Percentiles rank a stretch among this genome's conserved stretches.
phyloP scores from a whole-genome alignment of 2,113 vertebrate species.

The Danionella cerebrum region DNA sequence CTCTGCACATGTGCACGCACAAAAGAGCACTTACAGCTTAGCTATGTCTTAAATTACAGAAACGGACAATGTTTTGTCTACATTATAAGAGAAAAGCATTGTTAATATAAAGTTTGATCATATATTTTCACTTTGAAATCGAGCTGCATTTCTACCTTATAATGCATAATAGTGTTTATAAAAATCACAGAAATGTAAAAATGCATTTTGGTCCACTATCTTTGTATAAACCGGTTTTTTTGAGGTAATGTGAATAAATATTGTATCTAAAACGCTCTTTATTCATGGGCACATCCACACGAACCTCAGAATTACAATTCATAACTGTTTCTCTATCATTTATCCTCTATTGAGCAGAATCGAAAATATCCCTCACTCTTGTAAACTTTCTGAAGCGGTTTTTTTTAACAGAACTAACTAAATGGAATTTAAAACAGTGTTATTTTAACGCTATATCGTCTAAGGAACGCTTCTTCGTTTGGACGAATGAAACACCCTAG shows the following conservation, averaged over 20 bases:
- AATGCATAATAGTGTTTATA: conserved; percentile 38
- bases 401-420: conserved; percentile 16
- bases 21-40: too few relatives aligned
- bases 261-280: conserved; percentile 59
- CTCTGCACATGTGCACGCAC: neutral
- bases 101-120: too few relatives aligned
- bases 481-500: too few relatives aligned
- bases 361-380: neutral
- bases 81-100: too few relatives aligned
- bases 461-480: too few relatives aligned
- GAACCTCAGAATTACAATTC: conserved; percentile 39
- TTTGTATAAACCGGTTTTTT: conserved; percentile 67
- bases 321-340: neutral
- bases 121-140: neutral
- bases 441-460: too few relatives aligned
- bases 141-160: conserved; percentile 44
- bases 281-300: conserved; percentile 53
- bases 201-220: neutral
- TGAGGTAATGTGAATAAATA: conserved; percentile 68
- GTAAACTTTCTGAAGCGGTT: too few relatives aligned
- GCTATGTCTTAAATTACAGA: too few relatives aligned
- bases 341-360: conserved; percentile 23
- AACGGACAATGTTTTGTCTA: too few relatives aligned
- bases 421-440: neutral
- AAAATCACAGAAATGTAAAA: conserved; percentile 34